Evolutionary conservation across 2,113 vertebrate species (phyloP), one percentile per base, ranked within the genome.

Genomic region (Lipophrys pholis): DNA sequence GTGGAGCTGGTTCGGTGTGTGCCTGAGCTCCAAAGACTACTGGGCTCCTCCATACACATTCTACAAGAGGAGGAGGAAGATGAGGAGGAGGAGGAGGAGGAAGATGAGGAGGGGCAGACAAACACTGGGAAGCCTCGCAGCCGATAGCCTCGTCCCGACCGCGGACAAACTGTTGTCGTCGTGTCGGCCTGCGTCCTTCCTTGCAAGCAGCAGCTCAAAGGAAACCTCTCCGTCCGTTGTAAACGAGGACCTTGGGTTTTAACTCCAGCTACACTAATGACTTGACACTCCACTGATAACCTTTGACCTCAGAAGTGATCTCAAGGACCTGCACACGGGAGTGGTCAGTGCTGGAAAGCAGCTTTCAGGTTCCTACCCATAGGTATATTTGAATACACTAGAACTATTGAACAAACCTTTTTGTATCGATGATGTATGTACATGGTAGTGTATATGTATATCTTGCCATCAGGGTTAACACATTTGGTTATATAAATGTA

Each of bases 1-100:
- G 94, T 97, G 82, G 96, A 99, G 87, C 89, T 99, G 91, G 95
- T 99, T 83, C 95, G 94, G 60, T 98, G 97, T 0, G 95, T 98
- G 66, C 94, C 96, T 0, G 97, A 99, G 89, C 92, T 99, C 66
- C 95, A 97, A 63, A 94, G 93, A 91, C 96, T 99, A 61, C 90
- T 99, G 81, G 98, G 98, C 43, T 99, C 97, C 0, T 90, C 92
- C 15, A 85, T 94, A 76, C 93, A 95, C 69, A 84, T 94, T 53
- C 86, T 95, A 11, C 80, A 82, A 36, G 93, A 92, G 11, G 91
- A 92, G 0, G 86, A 92, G 1, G n/a, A n/a, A n/a, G n/a, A n/a
- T n/a, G n/a, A n/a, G n/a, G n/a, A 30, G 21, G 92, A 89, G 6
- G 88, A 91, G 3, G 69, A 57, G 7, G 81, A 78, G 12, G 69